phyloP scores from a whole-genome alignment of 2,888 invertebrate genomes.

The Elmis aenea region DNA sequence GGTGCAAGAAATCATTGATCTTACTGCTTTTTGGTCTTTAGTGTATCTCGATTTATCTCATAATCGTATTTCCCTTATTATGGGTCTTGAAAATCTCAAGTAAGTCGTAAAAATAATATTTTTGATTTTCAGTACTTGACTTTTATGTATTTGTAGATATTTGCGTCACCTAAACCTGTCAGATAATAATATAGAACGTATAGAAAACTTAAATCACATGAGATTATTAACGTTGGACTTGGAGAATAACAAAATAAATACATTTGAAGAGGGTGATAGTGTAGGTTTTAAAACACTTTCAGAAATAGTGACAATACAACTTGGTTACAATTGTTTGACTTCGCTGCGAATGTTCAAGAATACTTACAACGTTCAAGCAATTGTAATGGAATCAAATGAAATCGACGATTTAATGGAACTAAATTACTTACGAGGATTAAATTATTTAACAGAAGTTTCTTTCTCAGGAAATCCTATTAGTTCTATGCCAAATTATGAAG shows the following conservation, averaged over 20 bases:
- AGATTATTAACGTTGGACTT: conserved; percentile 41
- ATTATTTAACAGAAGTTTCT: conserved; percentile 38
- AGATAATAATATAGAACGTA: conserved; percentile 53
- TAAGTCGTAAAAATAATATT: conserved; percentile 4
- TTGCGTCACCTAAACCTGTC: conserved; percentile 56
- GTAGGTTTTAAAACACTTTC: conserved; percentile 51
- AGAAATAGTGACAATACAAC: conserved; percentile 51
- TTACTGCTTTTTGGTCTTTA: conserved; percentile 58
- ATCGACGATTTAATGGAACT: conserved; percentile 42
- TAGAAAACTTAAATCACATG: conserved; percentile 55
- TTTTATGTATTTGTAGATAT: conserved; percentile 52
- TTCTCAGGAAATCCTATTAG: conserved; percentile 39
- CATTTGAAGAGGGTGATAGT: conserved; percentile 39
- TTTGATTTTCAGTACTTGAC: too few relatives aligned
- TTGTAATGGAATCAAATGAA: conserved; percentile 40
- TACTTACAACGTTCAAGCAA: conserved; percentile 35
- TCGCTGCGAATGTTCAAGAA: conserved; percentile 52
- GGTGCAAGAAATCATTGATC: conserved; percentile 51
- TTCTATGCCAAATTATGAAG: conserved; percentile 34
- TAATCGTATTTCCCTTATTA: conserved; percentile 54
- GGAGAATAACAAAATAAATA: conserved; percentile 27
- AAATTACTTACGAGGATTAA: conserved; percentile 35
- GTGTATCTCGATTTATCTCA: conserved; percentile 57
- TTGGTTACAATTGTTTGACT: conserved; percentile 53
- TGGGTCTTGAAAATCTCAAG: conserved; percentile 14